These are phyloP conservation scores for Platichthys flesus DNA, from an alignment of 2,113 vertebrate genomes.

Conservation along the genomic window DNA sequence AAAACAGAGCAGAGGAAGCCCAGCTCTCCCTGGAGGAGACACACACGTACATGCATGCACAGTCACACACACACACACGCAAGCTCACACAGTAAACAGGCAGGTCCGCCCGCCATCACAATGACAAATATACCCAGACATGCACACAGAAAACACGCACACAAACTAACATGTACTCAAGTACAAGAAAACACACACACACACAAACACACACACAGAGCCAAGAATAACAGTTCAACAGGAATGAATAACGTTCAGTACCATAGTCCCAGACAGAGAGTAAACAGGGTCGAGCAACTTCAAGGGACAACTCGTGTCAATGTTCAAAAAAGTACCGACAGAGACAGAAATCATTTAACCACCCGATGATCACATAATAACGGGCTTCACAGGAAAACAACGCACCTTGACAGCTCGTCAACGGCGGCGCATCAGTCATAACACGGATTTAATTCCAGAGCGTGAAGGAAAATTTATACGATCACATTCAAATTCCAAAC, in stretches of 20 bases:
- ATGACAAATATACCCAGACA: constrained; percentile 63
- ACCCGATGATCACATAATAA: constrained; percentile 30
- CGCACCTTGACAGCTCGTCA: constrained; percentile 12
- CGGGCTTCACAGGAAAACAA: constrained; percentile 8
- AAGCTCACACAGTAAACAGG: constrained; percentile 32
- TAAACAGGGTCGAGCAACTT: constrained; percentile 6
- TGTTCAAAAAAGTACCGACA: constrained; percentile 8
- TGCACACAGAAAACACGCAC: constrained; percentile 61
- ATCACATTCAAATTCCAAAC: constrained; percentile 31
- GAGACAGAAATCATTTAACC: constrained; percentile 17
- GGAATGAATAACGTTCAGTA: background rate
- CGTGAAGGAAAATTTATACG: constrained; percentile 2
- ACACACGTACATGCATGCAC: constrained; percentile 57
- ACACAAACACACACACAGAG: constrained; percentile 36
- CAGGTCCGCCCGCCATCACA: constrained; percentile 31
- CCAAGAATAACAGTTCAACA: constrained; percentile 1
- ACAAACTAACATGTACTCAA: constrained; percentile 47
- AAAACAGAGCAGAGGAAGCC: constrained; percentile 86
- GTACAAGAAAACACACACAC: constrained; percentile 20
- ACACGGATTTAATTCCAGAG: background rate
- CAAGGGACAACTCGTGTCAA: background rate
- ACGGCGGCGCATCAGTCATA: constrained; percentile 11
- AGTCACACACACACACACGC: constrained; percentile 31
- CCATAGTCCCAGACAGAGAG: background rate
- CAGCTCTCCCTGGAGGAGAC: constrained; percentile 81